Evolutionary conservation across 37 sponge, comb jelly and placozoan genomes (phyloP).

Genomic region (Dysidea cf. avara): DNA sequence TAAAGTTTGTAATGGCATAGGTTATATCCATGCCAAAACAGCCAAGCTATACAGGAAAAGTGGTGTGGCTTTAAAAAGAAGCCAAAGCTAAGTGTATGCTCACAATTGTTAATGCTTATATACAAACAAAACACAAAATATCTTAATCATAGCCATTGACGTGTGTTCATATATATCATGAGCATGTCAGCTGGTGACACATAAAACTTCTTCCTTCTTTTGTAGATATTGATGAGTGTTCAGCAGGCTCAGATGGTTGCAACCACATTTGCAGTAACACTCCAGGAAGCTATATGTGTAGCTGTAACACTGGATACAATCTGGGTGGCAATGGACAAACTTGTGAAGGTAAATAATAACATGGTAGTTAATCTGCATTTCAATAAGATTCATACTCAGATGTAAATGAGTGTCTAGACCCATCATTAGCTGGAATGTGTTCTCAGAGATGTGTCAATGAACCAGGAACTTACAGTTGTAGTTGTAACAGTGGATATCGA

Average conservation of each 20-base stretch:
- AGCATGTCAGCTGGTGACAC: too few relatives aligned
- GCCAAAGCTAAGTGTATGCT: too few relatives aligned
- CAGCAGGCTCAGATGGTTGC: conserved; percentile 8
- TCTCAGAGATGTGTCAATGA: conserved; percentile 29
- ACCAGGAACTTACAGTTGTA: conserved; percentile 34
- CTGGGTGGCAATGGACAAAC: conserved; percentile 1
- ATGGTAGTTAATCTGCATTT: neutral
- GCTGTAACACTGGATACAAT: conserved; percentile 32
- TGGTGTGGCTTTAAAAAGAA: too few relatives aligned
- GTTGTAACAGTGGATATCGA: conserved; percentile 19
- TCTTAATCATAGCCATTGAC: too few relatives aligned
- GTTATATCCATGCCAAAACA: too few relatives aligned
- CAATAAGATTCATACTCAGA: conserved; percentile 4
- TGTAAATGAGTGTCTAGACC: conserved; percentile 46
- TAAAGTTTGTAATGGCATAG: too few relatives aligned
- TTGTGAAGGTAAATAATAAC: conserved; percentile 21
- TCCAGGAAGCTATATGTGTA: conserved; percentile 45
- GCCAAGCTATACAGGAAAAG: too few relatives aligned
- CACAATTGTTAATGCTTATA: too few relatives aligned
- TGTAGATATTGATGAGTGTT: conserved; percentile 65
- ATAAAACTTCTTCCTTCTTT: too few relatives aligned
- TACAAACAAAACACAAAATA: too few relatives aligned
- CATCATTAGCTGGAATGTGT: neutral
- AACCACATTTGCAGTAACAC: conserved; percentile 42
- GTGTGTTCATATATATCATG: too few relatives aligned